Evolutionary conservation across 2,113 vertebrate genomes (phyloP).

Genomic region (Periophthalmus modestus): DNA sequence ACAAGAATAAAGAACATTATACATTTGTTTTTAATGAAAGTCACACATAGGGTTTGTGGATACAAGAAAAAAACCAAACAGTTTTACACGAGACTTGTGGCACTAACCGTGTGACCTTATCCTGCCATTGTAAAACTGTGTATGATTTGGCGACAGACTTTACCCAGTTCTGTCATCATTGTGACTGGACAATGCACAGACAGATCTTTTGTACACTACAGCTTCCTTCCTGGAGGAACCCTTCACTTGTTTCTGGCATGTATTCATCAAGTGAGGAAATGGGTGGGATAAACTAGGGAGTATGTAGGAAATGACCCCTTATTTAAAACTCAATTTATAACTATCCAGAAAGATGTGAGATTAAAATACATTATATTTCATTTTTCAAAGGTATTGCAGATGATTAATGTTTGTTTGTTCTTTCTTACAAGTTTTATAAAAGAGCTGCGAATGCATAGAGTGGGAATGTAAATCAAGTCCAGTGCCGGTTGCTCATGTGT

Average conservation of each 20-base stretch:
- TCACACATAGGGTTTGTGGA: background rate
- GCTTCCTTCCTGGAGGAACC: conserved; percentile 43
- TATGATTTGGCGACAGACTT: conserved; percentile 1
- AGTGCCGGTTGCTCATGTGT: conserved; percentile 27
- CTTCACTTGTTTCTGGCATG: background rate
- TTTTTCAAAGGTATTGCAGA: background rate
- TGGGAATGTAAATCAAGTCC: background rate
- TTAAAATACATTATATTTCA: background rate
- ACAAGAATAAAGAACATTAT: conserved; percentile 1
- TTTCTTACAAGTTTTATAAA: conserved; percentile 6
- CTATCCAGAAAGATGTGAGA: background rate
- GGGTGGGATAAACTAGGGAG: conserved; percentile 12
- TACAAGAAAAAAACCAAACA: background rate
- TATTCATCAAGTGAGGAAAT: conserved; percentile 38
- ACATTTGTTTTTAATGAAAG: background rate
- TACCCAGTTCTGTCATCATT: conserved; percentile 20
- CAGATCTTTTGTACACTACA: conserved; percentile 13
- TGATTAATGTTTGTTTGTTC: background rate
- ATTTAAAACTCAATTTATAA: background rate
- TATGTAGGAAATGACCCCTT: conserved; percentile 25
- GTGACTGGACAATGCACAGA: conserved; percentile 47
- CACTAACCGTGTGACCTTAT: background rate
- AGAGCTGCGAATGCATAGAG: conserved; percentile 1
- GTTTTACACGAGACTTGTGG: background rate
- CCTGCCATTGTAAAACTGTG: background rate